Conservation (phyloP, 2,113 vertebrate genomes). For the Tylochromis polylepis region DNA sequence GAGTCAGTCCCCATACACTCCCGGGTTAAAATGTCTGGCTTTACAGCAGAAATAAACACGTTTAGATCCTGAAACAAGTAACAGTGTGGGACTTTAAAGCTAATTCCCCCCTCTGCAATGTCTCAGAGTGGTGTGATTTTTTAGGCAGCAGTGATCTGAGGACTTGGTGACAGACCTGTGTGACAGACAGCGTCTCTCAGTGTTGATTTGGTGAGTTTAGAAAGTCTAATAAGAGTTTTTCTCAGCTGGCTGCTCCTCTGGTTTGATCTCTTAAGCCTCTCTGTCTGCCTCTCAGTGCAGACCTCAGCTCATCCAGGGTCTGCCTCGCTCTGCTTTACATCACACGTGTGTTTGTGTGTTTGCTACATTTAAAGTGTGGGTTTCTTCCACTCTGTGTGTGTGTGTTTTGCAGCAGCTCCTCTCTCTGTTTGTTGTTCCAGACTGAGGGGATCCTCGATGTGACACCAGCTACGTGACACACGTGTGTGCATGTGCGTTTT, state of each 20-base stretch:
- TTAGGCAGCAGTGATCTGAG: background rate
- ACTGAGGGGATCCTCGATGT: slow-evolving; percentile 36
- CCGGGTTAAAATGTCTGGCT: background rate
- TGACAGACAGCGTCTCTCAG: background rate
- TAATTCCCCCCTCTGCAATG: background rate
- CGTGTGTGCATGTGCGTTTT: background rate
- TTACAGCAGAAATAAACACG: background rate
- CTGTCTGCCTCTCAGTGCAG: background rate
- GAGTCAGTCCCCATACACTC: background rate
- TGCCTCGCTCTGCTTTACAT: slow-evolving; percentile 5
- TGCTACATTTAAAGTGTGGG: background rate
- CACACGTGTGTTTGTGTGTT: background rate
- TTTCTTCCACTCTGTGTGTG: background rate
- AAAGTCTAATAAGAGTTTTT: background rate
- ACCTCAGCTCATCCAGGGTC: background rate
- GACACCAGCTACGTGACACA: slow-evolving; percentile 60
- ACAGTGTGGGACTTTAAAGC: background rate
- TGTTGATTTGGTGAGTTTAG: background rate
- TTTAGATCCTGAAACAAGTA: background rate
- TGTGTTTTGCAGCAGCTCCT: background rate
- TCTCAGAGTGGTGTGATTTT: background rate
- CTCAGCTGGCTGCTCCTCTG: background rate
- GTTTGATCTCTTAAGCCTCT: slow-evolving; percentile 26
- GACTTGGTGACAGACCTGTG: background rate
- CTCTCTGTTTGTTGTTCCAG: slow-evolving; percentile 51